Percentiles rank a stretch among this genome's conserved stretches.
These are phyloP conservation scores for Dorcus parallelipipedus DNA, from an alignment of 2,888 invertebrate genomes.

Conservation along the genomic window DNA sequence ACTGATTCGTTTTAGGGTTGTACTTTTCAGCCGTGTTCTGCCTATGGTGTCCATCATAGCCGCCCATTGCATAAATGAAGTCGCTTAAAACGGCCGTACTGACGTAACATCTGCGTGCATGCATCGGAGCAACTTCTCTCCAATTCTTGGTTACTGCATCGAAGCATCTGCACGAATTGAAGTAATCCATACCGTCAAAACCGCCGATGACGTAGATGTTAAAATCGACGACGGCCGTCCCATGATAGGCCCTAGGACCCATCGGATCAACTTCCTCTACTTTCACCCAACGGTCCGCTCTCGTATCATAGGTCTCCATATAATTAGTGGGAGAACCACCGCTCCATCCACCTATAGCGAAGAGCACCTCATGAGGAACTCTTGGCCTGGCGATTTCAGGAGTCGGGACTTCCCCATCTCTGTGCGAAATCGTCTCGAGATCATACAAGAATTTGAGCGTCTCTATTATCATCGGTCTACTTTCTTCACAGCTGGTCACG, in stretches of 20 bases:
- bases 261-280: conserved; percentile 76
- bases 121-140: conserved; percentile 90
- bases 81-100: conserved; percentile 76
- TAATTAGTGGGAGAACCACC: conserved; percentile 71
- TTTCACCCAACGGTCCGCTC: conserved; percentile 87
- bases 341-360: conserved; percentile 80
- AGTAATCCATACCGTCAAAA: conserved; percentile 82
- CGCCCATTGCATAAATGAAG: conserved; percentile 83
- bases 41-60: conserved; percentile 81
- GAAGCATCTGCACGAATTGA: conserved; percentile 72
- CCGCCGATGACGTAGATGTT: conserved; percentile 90
- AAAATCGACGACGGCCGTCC: conserved; percentile 82
- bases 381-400: conserved; percentile 80
- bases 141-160: conserved; percentile 80
- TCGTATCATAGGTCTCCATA: conserved; percentile 85
- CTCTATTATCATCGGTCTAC: conserved; percentile 85
- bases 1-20: conserved; percentile 80
- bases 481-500: conserved; percentile 77
- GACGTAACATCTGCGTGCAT: conserved; percentile 81
- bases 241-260: conserved; percentile 89
- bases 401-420: conserved; percentile 78
- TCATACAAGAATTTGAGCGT: conserved; percentile 89
- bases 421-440: conserved; percentile 80
- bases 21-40: conserved; percentile 86
- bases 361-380: conserved; percentile 76